Evolutionary conservation across 2,888 invertebrate species (phyloP), one percentile per base, ranked within the genome.

Genomic region (Nysson spinosus): DNA sequence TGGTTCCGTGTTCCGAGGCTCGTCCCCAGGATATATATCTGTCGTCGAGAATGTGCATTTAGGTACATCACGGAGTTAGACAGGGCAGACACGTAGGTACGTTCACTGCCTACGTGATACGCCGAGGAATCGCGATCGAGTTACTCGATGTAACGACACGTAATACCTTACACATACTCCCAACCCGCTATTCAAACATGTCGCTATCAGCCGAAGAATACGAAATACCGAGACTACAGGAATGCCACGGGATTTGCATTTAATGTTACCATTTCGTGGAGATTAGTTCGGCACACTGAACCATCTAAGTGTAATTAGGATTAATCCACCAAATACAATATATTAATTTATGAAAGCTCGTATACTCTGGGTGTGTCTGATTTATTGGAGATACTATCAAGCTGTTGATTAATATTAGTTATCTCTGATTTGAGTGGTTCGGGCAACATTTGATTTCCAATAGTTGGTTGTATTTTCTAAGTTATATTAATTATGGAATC

Each of bases 1-100:
- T 46, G 11, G 56, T 42, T 56, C 9, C 70, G 56, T 68, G 67
- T 70, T 68, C 63, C 46, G 42, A 39, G 44, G 56, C 70, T 67
- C 49, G 43, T 68, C 42, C 49, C 40, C 28, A 30, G 58, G 71
- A 70, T 56, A 49, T 67, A 22, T 46, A 56, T 40, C 56, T 65
- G 47, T 70, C 50, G 39, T 50, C 60, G 60, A 50, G 40, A 26
- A 39, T 22, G 37, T 47, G 58, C 65, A 50, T 68, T 66, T 61
- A 65, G 61, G 55, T 56, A 63, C 46, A 68, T 62, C 58, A 52
- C 50, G 20, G 42, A 52, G 58, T 70, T 67, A 55, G 54, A 20
- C 35, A 42, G 40, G 19, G 54, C 11, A 28, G 56, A 70, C 58
- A 67, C 63, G 64, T 65, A 63, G 35, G 44, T 39, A 20, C 34